These are phyloP conservation scores for Synergus japonicus DNA, from an alignment of 2,888 invertebrate genomes.

Conservation along the genomic window DNA sequence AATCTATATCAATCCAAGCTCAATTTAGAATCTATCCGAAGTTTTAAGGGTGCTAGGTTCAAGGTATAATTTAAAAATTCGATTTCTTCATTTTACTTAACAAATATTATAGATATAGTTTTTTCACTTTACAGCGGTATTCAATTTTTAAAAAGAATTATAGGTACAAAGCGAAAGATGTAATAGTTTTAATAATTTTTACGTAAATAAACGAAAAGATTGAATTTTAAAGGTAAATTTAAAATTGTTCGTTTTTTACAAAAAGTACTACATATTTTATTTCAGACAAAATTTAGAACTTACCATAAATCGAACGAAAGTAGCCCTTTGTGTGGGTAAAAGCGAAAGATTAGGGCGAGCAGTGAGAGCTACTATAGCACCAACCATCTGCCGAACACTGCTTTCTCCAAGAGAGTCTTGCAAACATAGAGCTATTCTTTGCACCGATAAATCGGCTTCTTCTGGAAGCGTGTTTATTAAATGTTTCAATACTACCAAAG, in stretches of 20 bases:
- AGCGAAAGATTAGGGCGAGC: slow-evolving; percentile 70
- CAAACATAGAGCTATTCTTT: slow-evolving; percentile 69
- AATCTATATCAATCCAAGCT: neutral
- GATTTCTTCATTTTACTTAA: no score
- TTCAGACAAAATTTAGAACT: slow-evolving; percentile 22
- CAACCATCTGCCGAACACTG: slow-evolving; percentile 68
- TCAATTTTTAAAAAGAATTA: no score
- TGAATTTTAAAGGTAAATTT: neutral
- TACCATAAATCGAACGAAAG: slow-evolving; percentile 71
- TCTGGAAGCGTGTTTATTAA: slow-evolving; percentile 71
- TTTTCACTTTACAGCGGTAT: no score
- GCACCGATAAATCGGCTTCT: slow-evolving; percentile 67
- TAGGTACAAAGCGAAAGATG: no score
- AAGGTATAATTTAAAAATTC: no score
- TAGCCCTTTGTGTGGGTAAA: slow-evolving; percentile 67
- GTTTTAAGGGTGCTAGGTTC: no score
- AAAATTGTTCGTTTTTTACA: neutral
- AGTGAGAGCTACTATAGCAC: slow-evolving; percentile 69
- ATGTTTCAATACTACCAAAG: slow-evolving; percentile 68
- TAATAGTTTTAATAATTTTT: no score
- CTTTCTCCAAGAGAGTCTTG: slow-evolving; percentile 69
- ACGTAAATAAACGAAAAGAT: neutral
- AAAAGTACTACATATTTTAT: slow-evolving; percentile 28
- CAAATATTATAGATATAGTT: no score
- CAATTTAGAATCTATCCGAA: neutral